These are phyloP conservation scores for Drosophila seclusa DNA, from an alignment of 2,888 invertebrate genomes.

Conservation along the genomic window DNA sequence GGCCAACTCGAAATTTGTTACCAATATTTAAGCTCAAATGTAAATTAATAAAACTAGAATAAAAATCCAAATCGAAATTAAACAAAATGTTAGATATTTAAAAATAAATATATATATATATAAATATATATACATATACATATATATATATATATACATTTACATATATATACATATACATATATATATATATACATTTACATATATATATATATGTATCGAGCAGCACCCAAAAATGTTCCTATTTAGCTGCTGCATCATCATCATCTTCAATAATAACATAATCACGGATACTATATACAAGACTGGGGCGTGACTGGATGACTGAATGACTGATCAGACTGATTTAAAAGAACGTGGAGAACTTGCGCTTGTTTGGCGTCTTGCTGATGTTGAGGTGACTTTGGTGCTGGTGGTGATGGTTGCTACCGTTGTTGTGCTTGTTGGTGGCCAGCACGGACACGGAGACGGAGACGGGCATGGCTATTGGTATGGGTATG, in stretches of 20 bases:
- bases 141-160: neutral
- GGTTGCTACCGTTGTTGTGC: conserved; percentile 54
- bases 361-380: conserved; percentile 76
- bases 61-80: conserved; percentile 17
- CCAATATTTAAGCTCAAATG: conserved; percentile 12
- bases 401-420: conserved; percentile 28
- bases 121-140: neutral
- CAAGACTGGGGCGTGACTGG: conserved; percentile 17
- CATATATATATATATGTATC: neutral
- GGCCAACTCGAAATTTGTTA: conserved; percentile 7
- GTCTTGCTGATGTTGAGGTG: conserved; percentile 55
- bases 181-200: neutral
- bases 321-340: conserved; percentile 9
- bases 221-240: conserved; percentile 14
- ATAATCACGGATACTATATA: conserved; percentile 29
- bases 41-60: conserved; percentile 16
- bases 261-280: conserved; percentile 5
- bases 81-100: conserved; percentile 18
- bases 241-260: conserved; percentile 6
- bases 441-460: conserved; percentile 67
- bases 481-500: conserved; percentile 39
- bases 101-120: conserved; percentile 1
- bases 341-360: conserved; percentile 69
- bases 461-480: conserved; percentile 41
- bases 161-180: neutral